phyloP scores from a whole-genome alignment of 2,113 vertebrate species.

The Lamprotornis superbus region DNA sequence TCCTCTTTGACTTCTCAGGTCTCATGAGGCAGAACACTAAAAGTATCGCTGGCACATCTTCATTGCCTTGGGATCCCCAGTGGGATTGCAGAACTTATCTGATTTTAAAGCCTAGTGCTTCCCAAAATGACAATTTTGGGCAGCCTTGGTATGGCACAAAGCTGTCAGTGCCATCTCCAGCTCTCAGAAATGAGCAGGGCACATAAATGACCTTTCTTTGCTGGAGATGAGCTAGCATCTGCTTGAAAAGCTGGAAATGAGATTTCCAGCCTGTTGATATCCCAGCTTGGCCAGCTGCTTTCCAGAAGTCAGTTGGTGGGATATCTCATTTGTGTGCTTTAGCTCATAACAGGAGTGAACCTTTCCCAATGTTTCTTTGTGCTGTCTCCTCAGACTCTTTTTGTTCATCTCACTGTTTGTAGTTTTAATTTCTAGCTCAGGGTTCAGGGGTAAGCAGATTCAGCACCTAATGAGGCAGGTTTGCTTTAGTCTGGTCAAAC shows the following conservation, averaged over 20 bases:
- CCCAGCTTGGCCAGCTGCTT: not conserved
- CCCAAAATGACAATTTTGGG: not conserved
- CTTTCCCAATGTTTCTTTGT: not conserved
- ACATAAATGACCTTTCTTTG: not conserved
- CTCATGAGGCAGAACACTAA: not conserved
- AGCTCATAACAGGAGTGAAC: not conserved
- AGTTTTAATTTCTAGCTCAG: not conserved
- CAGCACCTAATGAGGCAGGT: not conserved
- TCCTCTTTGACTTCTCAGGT: not conserved
- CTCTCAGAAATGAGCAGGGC: not conserved
- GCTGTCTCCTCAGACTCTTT: not conserved
- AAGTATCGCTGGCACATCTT: not conserved
- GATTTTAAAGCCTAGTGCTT: not conserved
- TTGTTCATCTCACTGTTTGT: not conserved
- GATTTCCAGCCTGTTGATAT: not conserved
- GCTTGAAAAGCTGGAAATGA: not conserved
- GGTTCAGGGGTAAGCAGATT: not conserved
- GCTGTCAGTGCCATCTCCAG: not conserved
- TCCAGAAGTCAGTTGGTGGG: not conserved
- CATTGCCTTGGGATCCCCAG: not conserved
- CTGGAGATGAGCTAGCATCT: not conserved
- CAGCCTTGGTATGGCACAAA: not conserved
- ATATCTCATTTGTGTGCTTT: accelerated
- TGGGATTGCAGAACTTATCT: not conserved
- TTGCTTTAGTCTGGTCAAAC: not conserved